Conservation (phyloP, 2,888 invertebrate genomes). For the Diplolepis rosae region DNA sequence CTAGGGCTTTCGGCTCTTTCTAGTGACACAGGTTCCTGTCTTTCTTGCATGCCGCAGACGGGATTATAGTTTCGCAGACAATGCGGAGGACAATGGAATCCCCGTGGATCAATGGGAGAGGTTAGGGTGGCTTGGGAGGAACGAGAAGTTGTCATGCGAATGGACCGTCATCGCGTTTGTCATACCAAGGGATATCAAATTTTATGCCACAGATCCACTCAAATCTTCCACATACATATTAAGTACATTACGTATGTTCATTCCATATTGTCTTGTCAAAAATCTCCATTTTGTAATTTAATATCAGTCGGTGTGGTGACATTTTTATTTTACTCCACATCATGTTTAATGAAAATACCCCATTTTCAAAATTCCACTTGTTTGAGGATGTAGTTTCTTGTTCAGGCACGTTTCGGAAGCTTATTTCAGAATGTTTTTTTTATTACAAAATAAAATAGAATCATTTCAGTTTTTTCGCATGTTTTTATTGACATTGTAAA, state of each 20-base stretch:
- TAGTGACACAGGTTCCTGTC: constrained; percentile 48
- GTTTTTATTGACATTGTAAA: no score
- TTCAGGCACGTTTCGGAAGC: not conserved
- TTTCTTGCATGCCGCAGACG: constrained; percentile 55
- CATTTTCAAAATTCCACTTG: not conserved
- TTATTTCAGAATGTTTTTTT: no score
- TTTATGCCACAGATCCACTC: constrained; percentile 48
- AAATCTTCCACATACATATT: not conserved
- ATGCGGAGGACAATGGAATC: constrained; percentile 67
- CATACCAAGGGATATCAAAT: constrained; percentile 67
- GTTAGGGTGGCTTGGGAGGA: constrained; percentile 41
- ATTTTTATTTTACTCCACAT: no score
- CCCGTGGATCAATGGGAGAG: constrained; percentile 51
- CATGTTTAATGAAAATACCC: no score
- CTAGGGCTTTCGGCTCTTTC: constrained; percentile 35
- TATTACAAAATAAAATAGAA: no score
- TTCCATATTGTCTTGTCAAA: no score
- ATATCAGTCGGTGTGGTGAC: no score
- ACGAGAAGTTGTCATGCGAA: constrained; percentile 43
- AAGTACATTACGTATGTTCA: no score
- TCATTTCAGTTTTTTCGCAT: no score
- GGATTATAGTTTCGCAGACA: constrained; percentile 68
- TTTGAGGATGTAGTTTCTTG: not conserved
- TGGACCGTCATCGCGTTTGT: constrained; percentile 55
- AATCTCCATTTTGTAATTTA: no score